These are phyloP conservation scores for Cheilinus undulatus DNA, from an alignment of 2,113 vertebrate genomes.

Conservation along the genomic window DNA sequence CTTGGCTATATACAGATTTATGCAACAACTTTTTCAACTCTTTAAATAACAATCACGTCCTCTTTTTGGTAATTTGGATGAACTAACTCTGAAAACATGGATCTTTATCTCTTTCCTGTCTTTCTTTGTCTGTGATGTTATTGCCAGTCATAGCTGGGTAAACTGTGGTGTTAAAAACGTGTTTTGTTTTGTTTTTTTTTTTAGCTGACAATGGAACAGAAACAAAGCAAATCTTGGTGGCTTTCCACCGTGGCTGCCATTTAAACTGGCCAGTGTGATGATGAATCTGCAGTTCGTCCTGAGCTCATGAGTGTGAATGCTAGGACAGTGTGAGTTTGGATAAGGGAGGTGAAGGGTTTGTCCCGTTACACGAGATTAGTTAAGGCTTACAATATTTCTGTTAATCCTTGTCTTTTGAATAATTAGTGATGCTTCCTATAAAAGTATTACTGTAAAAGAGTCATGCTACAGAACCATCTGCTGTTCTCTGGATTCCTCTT, in stretches of 20 bases:
- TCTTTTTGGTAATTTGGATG: neutral
- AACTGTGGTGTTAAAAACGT: neutral
- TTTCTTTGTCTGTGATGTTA: constrained; percentile 16
- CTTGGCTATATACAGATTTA: too few relatives aligned
- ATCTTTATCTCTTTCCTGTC: neutral
- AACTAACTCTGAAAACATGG: constrained; percentile 5
- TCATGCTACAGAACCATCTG: constrained; percentile 77
- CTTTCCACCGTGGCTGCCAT: neutral
- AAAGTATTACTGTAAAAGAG: constrained; percentile 72
- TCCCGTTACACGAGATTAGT: constrained; percentile 53
- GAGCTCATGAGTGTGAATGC: constrained; percentile 66
- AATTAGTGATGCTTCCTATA: constrained; percentile 54
- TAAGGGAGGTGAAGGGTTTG: neutral
- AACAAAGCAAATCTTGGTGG: constrained; percentile 11
- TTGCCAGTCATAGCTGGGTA: constrained; percentile 47
- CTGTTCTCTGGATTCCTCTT: constrained; percentile 52
- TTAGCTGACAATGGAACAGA: constrained; percentile 22
- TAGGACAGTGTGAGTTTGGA: constrained; percentile 9
- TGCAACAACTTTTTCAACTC: too few relatives aligned
- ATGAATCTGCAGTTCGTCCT: constrained; percentile 67
- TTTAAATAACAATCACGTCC: neutral
- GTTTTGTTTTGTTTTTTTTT: too few relatives aligned
- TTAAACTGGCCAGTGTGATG: constrained; percentile 16
- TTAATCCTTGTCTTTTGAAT: constrained; percentile 40
- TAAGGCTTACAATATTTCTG: constrained; percentile 74